Conservation (phyloP, 2,113 vertebrate genomes). For the Nerophis lumbriciformis region DNA sequence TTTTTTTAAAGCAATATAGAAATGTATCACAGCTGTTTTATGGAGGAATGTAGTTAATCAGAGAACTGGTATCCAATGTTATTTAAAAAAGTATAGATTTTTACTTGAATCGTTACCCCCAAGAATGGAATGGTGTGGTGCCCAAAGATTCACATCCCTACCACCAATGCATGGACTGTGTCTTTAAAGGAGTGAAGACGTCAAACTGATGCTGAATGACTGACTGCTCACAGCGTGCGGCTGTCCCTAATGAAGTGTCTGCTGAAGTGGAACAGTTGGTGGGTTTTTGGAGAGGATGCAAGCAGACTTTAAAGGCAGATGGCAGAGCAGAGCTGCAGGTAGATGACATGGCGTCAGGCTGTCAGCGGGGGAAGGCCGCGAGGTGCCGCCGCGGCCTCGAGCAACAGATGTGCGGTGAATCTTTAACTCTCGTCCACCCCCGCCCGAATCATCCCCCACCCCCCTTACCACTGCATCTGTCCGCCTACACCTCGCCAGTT, state of each 20-base stretch:
- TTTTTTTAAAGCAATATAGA: no score
- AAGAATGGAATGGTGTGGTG: no score
- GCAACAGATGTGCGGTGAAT: conserved; percentile 78
- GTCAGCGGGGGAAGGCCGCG: conserved; percentile 52
- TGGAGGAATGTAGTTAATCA: no score
- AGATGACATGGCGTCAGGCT: conserved; percentile 52
- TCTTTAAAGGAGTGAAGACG: no score
- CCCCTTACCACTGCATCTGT: conserved; percentile 68
- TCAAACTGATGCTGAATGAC: no score
- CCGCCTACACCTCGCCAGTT: conserved; percentile 18
- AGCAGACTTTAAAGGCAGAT: conserved; percentile 35
- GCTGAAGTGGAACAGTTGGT: not conserved
- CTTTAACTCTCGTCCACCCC: conserved; percentile 68
- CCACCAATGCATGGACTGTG: no score
- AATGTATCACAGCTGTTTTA: no score
- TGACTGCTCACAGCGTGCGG: no score
- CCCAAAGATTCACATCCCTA: no score
- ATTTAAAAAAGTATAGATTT: no score
- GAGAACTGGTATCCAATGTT: no score
- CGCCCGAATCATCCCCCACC: conserved; percentile 72
- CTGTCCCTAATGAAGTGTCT: not conserved
- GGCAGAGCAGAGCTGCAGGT: conserved; percentile 53
- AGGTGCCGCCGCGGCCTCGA: conserved; percentile 41
- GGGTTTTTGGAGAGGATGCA: conserved; percentile 3
- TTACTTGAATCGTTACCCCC: no score